Evolutionary conservation across 2,888 invertebrate genomes (phyloP), one percentile per base, ranked within the genome.

Genomic region (Octonoba sinensis): DNA sequence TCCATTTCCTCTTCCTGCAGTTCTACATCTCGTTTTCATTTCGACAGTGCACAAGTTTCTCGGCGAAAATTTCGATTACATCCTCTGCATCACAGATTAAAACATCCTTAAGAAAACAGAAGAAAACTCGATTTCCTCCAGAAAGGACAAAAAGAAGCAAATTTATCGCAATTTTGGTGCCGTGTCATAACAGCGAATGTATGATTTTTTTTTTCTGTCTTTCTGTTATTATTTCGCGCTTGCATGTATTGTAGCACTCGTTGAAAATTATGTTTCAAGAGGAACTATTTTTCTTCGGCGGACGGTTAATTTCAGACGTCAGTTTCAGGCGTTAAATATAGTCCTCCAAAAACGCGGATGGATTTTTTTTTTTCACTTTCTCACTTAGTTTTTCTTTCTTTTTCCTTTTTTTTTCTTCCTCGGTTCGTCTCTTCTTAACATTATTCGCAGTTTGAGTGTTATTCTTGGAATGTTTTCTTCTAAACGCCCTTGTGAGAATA

Each of bases 271-370:
- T 81, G 79, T 74, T 81, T 81, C 69, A 74, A 73, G 79, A 73
- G 62, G 73, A 69, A 74, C 73, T 73, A 81, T 81, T 81, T 81
- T 81, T 81, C 79, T 81, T 73, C 46, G 24, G 62, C 73, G 67
- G 59, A 81, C 79, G 79, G 79, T 81, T 81, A 81, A 81, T 81
- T 81, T 74, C 73, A 81, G 62, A 81, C 62, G 79, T 81, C 79
- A 81, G 67, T 81, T 24, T 69, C 79, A 81, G 73, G 69, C 79
- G 67, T 81, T 81, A 81, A 81, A 81, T 74, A 81, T 69, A 81
- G 79, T 73, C 56, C 67, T 81, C 67, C 65, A 81, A 73, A 79
- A 67, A 56, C 54, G 73, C 67, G 69, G 36, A 36, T 36, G 36
- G 36, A 36, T 36, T 36, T 36, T 36, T 27, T 27, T 27, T 27